Base-by-base conservation (phyloP, 1,140 invertebrate genomes). In the Drosophila pruinosa region DNA sequence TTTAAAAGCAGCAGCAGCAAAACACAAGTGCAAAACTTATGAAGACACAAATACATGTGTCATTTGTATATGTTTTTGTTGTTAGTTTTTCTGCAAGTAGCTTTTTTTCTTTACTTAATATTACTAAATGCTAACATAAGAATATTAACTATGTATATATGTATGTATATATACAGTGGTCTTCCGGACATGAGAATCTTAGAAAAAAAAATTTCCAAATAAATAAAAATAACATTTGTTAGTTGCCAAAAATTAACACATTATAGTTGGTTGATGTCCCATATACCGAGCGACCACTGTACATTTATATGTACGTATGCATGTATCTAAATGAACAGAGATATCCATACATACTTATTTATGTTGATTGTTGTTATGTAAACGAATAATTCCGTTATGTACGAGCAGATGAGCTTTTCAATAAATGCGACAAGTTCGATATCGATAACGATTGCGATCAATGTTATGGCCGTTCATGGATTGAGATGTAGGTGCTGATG, bases 81-180 rank as follows among this genome's bases (percentile, higher is more conserved):
- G 36, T 53, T 38, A 53, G 31, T 47, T 45, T 63, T 47, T 58
- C 28, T 53, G 38, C 39, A 38, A 21, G 14, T 47, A 54, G 36
- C 3, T 36, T 22, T 22, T 58, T 15, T 48, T n/a, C n/a, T 19
- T 56, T 45, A 14, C 28, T 65, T 50, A 22, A 62, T 70, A 62
- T 53, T 38, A 52, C 31, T 68, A 73, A 73, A 52, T 78, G 48
- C 68, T 74, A 69, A 57, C 69, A 64, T 41, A 79, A 69, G 36
- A 41, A 43, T 38, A 59, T 41, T 64, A 45, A 56, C 38, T 56
- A 54, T 38, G 24, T 15, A 10, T 34, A n/a, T 8, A 53, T 36
- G 31, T 36, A 36, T 21, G 28, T 57, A 24, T 56, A 56, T 41
- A 19, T 31, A 62, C 39, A 24, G 10, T 24, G 21, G 17, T 21